Evolutionary conservation across 2,797 vertebrate genomes (phyloP).

Genomic region (Hipposideros larvatus): DNA sequence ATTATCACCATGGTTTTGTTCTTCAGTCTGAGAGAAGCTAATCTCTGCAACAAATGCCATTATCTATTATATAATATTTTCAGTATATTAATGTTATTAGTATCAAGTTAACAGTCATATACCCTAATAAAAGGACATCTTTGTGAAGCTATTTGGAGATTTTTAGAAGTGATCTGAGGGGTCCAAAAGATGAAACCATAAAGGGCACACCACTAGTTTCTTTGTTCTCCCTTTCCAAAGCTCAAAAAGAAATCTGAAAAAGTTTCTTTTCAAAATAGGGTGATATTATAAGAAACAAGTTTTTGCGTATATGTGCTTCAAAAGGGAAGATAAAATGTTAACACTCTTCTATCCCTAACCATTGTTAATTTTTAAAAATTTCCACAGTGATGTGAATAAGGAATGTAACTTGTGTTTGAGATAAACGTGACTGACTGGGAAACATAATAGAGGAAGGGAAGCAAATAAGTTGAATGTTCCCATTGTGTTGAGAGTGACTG

Average conservation of each 20-base stretch:
- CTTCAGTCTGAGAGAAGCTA: not conserved
- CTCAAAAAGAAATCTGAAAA: not conserved
- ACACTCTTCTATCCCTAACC: not conserved
- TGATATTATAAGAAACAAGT: not conserved
- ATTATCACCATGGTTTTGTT: not conserved
- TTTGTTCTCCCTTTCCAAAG: not conserved
- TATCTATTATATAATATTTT: not conserved
- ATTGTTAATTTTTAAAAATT: not conserved
- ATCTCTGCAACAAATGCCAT: not conserved
- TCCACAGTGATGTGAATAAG: not conserved
- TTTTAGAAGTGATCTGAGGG: not conserved
- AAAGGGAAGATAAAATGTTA: not conserved
- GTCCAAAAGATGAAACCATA: not conserved
- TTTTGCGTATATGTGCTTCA: not conserved
- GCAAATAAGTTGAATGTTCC: not conserved
- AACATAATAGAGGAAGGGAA: not conserved
- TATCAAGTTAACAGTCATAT: not conserved
- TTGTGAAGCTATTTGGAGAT: not conserved
- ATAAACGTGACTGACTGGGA: not conserved
- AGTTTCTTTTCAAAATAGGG: not conserved
- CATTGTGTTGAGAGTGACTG: not conserved
- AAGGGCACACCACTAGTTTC: not conserved
- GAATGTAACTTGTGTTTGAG: not conserved
- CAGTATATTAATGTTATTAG: not conserved
- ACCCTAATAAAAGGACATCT: not conserved